Base-by-base conservation (phyloP, 2,113 vertebrate species). In the Solenodon paradoxus region DNA sequence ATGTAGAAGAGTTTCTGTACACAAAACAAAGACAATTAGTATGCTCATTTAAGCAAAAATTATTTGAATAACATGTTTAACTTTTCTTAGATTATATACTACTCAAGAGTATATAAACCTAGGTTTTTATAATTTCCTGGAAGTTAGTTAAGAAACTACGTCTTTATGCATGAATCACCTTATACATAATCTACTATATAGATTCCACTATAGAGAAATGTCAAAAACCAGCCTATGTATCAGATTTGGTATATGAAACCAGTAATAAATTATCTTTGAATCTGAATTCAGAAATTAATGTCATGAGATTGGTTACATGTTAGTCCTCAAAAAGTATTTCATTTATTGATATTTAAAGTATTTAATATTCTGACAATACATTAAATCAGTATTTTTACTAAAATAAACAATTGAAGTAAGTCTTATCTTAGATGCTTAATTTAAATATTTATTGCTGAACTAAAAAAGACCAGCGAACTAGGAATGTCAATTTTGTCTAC, bases 101-200 rank as follows among this genome's bases (percentile, higher is more conserved):
- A 53, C 86, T 45, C 89, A 84, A 59, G 30, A 74, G n/a, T 77
- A 85, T 30, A 88, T 63, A 90, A 91, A 75, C 24, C 28, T 38
- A 64, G 47, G 13, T 72, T 83, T 82, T 32, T 88, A 78, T 72
- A 86, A 92, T 2, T 80, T 79, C 49, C 57, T 85, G n/a, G 66
- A 87, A 59, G 69, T 49, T 95, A 89, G 75, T 82, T 94, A 93
- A 86, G 57, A 88, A 88, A 81, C 17, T 85, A 95, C 94, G 28
- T 55, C 11, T 7, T 95, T 86, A 74, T 24, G 19, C 7, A 92
- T 55, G 88, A 91, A 74, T 96, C 26, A 71, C 24, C 30, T 87
- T 92, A 79, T 9, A 86, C 6, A 69, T 40, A 87, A 86, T 93
- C 42, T 81, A 75, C 38, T 57, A 81, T 57, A 63, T 12, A n/a